These are phyloP conservation scores for Addax nasomaculatus DNA, from an alignment of 2,113 vertebrate species.

Conservation along the genomic window DNA sequence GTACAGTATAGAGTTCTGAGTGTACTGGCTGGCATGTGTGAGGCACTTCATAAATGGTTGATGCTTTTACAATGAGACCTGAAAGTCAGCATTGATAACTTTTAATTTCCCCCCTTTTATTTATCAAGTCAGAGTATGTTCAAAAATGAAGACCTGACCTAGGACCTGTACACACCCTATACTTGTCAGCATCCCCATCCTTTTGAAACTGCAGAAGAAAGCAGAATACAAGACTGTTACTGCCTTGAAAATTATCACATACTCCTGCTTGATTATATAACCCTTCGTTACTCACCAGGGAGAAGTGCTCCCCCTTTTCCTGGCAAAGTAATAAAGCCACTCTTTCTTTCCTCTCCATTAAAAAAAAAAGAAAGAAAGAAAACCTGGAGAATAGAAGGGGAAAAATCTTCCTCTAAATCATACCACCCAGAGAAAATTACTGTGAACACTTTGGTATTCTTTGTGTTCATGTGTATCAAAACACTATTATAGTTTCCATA, in stretches of 20 bases:
- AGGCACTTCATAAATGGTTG: not conserved
- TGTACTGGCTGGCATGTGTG: not conserved
- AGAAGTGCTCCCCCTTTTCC: not conserved
- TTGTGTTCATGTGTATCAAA: not conserved
- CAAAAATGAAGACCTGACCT: not conserved
- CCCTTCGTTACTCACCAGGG: not conserved
- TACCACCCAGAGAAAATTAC: not conserved
- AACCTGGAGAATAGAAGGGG: not conserved
- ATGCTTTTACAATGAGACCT: not conserved
- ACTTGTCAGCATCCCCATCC: not conserved
- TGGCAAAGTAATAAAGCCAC: not conserved
- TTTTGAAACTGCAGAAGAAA: not conserved
- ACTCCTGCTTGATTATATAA: not conserved
- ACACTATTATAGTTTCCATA: not conserved
- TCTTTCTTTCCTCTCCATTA: not conserved
- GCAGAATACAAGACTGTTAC: not conserved
- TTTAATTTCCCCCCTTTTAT: not conserved
- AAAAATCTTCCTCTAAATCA: not conserved
- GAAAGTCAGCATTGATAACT: not conserved
- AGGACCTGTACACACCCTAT: not conserved
- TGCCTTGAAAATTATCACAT: not conserved
- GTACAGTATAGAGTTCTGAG: not conserved
- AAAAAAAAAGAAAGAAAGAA: not conserved
- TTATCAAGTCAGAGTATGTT: not conserved
- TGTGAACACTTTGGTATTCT: not conserved